A percentile compares a stretch with the other conserved stretches of the same genome.
These are phyloP conservation scores for Cataglyphis albicans DNA, from an alignment of 2,888 invertebrate species.

Conservation along the genomic window DNA sequence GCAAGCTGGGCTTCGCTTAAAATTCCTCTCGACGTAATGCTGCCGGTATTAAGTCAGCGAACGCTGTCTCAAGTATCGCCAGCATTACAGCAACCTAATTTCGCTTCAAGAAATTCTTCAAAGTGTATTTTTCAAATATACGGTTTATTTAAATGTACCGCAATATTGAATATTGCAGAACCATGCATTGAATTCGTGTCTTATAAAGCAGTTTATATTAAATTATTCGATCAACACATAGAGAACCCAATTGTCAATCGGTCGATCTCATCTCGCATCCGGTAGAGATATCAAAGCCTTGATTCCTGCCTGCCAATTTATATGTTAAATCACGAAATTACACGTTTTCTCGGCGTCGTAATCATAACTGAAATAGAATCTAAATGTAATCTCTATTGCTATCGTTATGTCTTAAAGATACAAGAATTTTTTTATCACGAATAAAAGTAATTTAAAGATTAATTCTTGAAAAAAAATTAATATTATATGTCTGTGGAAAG, in stretches of 20 bases:
- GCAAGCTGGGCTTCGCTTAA: neutral
- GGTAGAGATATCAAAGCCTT: constrained; percentile 35
- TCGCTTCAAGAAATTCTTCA: neutral
- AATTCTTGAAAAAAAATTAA: neutral
- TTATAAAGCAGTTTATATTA: constrained; percentile 33
- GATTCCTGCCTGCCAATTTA: constrained; percentile 52
- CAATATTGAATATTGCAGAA: constrained; percentile 13
- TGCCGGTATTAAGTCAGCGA: neutral
- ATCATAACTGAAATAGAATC: constrained; percentile 22
- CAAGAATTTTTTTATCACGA: neutral
- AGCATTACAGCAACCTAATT: neutral
- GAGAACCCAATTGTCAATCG: constrained; percentile 39
- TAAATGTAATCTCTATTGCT: neutral
- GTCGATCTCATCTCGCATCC: neutral
- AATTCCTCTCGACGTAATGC: constrained; percentile 9
- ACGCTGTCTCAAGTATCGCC: neutral
- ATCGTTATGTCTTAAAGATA: neutral
- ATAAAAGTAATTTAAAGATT: neutral
- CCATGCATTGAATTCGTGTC: constrained; percentile 1
- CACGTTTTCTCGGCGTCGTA: neutral
- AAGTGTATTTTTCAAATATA: neutral
- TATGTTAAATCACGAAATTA: constrained; percentile 57
- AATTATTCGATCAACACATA: constrained; percentile 51
- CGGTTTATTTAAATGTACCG: neutral
- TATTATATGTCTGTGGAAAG: too few species aligned